Percentiles rank a stretch among this genome's conserved stretches.
phyloP scores from a whole-genome alignment of 1,140 invertebrate species.

The Eufriesea mexicana region DNA sequence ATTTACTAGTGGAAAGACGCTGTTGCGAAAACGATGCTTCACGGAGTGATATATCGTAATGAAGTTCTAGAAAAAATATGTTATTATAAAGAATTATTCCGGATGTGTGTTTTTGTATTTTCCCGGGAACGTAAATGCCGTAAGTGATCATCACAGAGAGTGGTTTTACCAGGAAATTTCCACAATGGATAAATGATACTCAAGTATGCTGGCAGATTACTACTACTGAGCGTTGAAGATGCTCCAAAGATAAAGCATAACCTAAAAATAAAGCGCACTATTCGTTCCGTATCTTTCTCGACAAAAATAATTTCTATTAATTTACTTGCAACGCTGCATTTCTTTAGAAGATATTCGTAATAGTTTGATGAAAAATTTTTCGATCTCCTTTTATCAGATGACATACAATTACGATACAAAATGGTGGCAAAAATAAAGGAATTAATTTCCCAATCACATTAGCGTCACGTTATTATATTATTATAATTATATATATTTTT shows the following conservation, averaged over 20 bases:
- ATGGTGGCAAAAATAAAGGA: too few species aligned
- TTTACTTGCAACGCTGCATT: not conserved
- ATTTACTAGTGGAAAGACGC: not conserved
- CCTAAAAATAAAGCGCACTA: constrained; percentile 13
- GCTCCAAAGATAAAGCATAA: constrained; percentile 21
- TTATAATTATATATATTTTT: too few species aligned
- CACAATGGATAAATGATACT: constrained; percentile 22
- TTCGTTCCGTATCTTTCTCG: not conserved
- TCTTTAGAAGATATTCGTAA: not conserved
- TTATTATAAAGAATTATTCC: not conserved
- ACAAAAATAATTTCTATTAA: not conserved
- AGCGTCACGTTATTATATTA: too few species aligned
- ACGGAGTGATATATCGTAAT: not conserved
- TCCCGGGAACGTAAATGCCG: not conserved
- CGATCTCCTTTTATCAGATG: not conserved
- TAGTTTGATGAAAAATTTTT: too few species aligned
- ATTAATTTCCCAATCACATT: too few species aligned
- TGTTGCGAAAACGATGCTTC: not conserved
- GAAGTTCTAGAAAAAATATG: not conserved
- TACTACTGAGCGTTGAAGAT: constrained; percentile 12
- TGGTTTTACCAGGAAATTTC: constrained; percentile 31
- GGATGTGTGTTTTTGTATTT: not conserved
- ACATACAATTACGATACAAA: too few species aligned
- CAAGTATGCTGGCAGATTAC: constrained; percentile 22
- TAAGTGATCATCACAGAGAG: not conserved